phyloP scores from a whole-genome alignment of 2,797 vertebrate species.

The Cichlasoma orientale region DNA sequence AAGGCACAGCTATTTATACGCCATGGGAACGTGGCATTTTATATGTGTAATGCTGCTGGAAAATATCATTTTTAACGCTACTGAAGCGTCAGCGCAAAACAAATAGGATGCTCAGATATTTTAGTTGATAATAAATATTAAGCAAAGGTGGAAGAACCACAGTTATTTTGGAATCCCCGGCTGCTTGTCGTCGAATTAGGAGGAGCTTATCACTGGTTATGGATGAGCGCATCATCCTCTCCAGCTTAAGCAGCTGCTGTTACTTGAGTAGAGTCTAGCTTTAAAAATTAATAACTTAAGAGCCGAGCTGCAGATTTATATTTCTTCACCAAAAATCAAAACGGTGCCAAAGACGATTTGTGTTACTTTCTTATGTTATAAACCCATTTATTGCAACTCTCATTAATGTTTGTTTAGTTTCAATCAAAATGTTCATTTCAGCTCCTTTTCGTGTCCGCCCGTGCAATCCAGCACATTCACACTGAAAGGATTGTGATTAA shows the following conservation, averaged over 20 bases:
- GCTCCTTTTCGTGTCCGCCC: neutral
- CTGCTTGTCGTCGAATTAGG: neutral
- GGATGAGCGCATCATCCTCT: neutral
- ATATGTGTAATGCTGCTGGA: neutral
- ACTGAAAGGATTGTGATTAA: conserved; percentile 28
- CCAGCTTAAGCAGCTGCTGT: neutral
- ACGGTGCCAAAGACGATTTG: too few species aligned
- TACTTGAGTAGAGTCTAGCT: neutral
- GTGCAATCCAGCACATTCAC: conserved; percentile 10
- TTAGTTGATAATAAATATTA: neutral
- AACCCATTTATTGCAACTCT: neutral
- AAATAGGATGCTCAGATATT: neutral
- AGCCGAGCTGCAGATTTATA: too few species aligned
- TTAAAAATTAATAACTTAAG: neutral
- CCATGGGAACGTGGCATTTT: neutral
- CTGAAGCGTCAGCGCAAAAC: neutral
- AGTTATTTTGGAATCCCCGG: too few species aligned
- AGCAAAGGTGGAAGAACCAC: neutral
- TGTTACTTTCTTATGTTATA: neutral
- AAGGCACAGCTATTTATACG: neutral
- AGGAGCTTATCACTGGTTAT: neutral
- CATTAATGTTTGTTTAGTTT: neutral
- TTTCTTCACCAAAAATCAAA: too few species aligned
- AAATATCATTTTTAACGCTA: neutral
- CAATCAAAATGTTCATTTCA: neutral